These are phyloP conservation scores for Hedya salicella DNA, from an alignment of 2,888 invertebrate species.

Conservation along the genomic window DNA sequence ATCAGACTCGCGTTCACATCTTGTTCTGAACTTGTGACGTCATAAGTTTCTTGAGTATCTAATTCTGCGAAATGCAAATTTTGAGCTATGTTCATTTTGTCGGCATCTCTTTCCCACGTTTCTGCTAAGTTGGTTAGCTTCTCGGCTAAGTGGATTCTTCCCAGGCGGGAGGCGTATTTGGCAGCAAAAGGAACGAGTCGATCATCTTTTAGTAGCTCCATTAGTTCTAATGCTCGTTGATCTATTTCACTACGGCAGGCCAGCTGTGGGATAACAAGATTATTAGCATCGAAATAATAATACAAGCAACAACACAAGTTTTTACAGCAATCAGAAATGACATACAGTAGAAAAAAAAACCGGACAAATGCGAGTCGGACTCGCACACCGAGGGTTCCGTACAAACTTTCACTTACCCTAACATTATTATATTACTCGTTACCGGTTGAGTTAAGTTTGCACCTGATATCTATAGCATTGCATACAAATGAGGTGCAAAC, in stretches of 20 bases:
- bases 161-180: conserved; percentile 93
- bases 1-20: conserved; percentile 76
- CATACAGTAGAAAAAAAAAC: too few species aligned
- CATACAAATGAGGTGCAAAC: too few species aligned
- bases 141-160: conserved; percentile 91
- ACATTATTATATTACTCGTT: too few species aligned
- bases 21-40: conserved; percentile 66
- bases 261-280: conserved; percentile 82
- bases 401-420: too few species aligned
- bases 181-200: conserved; percentile 92
- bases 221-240: conserved; percentile 93
- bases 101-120: conserved; percentile 67
- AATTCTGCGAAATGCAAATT: conserved; percentile 70
- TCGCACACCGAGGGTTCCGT: too few species aligned
- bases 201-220: conserved; percentile 91
- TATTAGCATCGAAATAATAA: background rate
- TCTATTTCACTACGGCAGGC: conserved; percentile 94
- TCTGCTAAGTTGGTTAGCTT: conserved; percentile 87
- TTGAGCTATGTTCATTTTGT: conserved; percentile 65
- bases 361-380: too few species aligned
- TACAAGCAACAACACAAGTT: too few species aligned
- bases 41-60: conserved; percentile 74
- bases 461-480: too few species aligned
- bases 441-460: too few species aligned
- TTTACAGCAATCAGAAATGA: too few species aligned